Evolutionary conservation across 1,140 invertebrate genomes (phyloP).

Genomic region (Parasteatoda tepidariorum): DNA sequence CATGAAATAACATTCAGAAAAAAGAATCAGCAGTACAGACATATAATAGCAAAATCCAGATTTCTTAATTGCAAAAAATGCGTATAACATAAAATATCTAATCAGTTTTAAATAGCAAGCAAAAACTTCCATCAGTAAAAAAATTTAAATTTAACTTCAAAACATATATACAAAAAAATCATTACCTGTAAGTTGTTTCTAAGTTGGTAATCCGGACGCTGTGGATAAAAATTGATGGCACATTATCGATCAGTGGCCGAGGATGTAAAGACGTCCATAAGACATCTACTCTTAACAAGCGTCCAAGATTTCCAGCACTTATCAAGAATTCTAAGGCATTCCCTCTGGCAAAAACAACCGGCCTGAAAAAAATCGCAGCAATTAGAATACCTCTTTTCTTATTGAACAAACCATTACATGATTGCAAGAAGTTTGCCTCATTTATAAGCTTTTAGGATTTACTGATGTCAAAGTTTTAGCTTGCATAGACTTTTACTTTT

Average conservation of each 20-base stretch:
- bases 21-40: too few species aligned
- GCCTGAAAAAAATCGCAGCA: constrained; percentile 9
- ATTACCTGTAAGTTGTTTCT: constrained; percentile 64
- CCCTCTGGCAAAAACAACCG: constrained; percentile 68
- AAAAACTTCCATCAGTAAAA: neutral
- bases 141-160: neutral
- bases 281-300: constrained; percentile 75
- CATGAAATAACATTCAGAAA: too few species aligned
- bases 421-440: neutral
- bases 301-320: constrained; percentile 75
- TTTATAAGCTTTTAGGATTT: neutral
- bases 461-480: too few species aligned
- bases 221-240: constrained; percentile 71
- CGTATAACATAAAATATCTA: neutral
- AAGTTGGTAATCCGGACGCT: constrained; percentile 64
- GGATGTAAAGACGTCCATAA: constrained; percentile 83
- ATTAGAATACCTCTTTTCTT: neutral
- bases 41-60: too few species aligned
- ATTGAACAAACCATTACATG: neutral
- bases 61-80: neutral
- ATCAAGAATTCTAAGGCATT: constrained; percentile 74
- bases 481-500: too few species aligned
- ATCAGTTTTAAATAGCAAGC: neutral
- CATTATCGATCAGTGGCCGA: constrained; percentile 73
- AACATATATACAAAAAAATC: neutral